Evolutionary conservation across 2,113 vertebrate genomes (phyloP).

Genomic region (Steatornis caripensis): DNA sequence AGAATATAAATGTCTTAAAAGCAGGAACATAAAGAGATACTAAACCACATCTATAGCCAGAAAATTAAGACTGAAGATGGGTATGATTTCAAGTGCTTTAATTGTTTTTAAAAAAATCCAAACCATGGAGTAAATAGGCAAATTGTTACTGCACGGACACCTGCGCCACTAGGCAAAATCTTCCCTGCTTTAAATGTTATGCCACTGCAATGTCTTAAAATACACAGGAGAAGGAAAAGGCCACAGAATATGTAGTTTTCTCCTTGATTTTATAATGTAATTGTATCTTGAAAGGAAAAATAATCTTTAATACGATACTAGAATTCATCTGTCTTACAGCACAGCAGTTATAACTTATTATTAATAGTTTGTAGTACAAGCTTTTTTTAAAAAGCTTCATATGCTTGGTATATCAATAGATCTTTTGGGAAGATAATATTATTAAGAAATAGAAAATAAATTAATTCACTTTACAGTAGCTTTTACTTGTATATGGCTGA

Average conservation of each 20-base stretch:
- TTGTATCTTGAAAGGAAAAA: neutral
- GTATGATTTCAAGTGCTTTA: neutral
- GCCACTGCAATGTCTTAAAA: neutral
- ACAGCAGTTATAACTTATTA: neutral
- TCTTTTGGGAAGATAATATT: neutral
- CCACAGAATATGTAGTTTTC: neutral
- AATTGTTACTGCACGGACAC: neutral
- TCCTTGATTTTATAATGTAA: neutral
- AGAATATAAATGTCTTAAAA: conserved; percentile 20
- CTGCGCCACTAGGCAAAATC: neutral
- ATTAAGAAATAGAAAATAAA: neutral
- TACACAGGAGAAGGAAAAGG: neutral
- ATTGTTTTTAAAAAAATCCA: neutral
- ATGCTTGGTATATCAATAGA: neutral
- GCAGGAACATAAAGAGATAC: neutral
- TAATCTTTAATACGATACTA: neutral
- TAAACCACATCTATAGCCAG: neutral
- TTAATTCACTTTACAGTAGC: neutral
- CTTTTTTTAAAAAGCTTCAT: neutral
- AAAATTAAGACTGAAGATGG: neutral
- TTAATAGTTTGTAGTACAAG: neutral
- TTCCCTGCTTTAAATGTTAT: neutral
- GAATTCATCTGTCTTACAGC: neutral
- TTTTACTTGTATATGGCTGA: neutral
- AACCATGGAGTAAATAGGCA: neutral